A percentile compares a stretch with the other conserved stretches of the same genome.
phyloP scores from a whole-genome alignment of 1,140 invertebrate species.

The Trichoplusia ni region DNA sequence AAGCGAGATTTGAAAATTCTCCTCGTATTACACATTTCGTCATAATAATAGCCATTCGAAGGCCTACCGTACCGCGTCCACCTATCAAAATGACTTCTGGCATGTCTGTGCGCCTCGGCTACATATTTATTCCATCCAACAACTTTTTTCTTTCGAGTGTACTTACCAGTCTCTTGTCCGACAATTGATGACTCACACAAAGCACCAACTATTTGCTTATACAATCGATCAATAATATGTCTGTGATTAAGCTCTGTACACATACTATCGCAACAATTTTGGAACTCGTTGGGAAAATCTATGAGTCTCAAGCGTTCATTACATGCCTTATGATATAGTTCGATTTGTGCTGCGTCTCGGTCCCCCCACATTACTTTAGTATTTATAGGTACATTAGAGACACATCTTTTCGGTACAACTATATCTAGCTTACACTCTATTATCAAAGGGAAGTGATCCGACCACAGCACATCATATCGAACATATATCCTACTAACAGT shows the following conservation, averaged over 20 bases:
- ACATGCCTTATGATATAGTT: background rate
- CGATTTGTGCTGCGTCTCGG: background rate
- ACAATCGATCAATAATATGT: background rate
- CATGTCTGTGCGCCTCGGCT: too few species aligned
- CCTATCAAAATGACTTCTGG: background rate
- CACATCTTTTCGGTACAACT: background rate
- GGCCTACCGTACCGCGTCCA: background rate
- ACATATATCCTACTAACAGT: background rate
- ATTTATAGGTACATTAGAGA: background rate
- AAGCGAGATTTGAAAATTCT: slow-evolving; percentile 12
- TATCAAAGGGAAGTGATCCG: slow-evolving; percentile 9
- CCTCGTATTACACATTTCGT: slow-evolving; percentile 8
- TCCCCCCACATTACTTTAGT: background rate
- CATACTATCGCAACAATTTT: background rate
- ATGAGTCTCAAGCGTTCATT: background rate
- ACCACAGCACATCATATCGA: slow-evolving; percentile 19
- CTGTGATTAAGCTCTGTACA: background rate
- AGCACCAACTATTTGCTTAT: background rate
- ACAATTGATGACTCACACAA: background rate
- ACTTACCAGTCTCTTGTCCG: too few species aligned
- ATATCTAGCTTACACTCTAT: background rate
- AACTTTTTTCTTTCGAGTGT: too few species aligned
- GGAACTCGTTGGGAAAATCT: background rate
- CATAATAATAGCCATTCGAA: background rate
- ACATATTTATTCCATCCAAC: too few species aligned